These are phyloP conservation scores for Vipera latastei DNA, from an alignment of 2,797 vertebrate genomes.

Conservation along the genomic window DNA sequence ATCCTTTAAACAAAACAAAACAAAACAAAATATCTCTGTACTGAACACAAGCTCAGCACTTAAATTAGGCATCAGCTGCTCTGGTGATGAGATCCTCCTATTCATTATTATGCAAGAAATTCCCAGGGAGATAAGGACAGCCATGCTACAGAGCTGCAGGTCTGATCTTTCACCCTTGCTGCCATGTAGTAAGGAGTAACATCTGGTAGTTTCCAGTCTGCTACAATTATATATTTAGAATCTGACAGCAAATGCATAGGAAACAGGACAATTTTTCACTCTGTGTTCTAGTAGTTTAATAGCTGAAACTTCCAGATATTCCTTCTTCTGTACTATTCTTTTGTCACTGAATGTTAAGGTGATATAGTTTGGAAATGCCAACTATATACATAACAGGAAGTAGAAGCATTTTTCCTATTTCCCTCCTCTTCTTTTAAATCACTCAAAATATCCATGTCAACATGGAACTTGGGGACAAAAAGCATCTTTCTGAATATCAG, in stretches of 20 bases:
- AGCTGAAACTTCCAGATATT: slow-evolving; percentile 38
- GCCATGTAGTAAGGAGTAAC: slow-evolving; percentile 50
- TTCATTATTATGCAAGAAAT: background rate
- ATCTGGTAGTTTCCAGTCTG: slow-evolving; percentile 49
- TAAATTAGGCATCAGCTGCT: rapidly evolving
- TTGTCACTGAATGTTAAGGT: slow-evolving; percentile 16
- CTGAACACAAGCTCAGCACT: background rate
- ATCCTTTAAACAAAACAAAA: background rate
- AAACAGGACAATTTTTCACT: slow-evolving; percentile 55
- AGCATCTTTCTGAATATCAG: slow-evolving; percentile 50
- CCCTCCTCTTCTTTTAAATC: background rate
- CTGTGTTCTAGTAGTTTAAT: slow-evolving; percentile 49
- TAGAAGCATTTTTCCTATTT: background rate
- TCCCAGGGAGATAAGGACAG: background rate
- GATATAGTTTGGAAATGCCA: slow-evolving; percentile 44
- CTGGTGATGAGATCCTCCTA: rapidly evolving
- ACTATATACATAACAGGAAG: slow-evolving; percentile 21
- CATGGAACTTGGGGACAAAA: slow-evolving; percentile 45
- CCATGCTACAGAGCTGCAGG: rapidly evolving
- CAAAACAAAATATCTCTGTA: background rate
- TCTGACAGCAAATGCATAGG: slow-evolving; percentile 52
- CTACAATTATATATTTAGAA: slow-evolving; percentile 58
- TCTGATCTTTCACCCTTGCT: slow-evolving; percentile 8
- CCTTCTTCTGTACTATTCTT: background rate
- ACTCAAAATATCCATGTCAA: slow-evolving; percentile 37